A percentile compares a stretch with the other conserved stretches of the same genome.
Conservation (phyloP, 2,113 vertebrate genomes). For the Perognathus longimembris region DNA sequence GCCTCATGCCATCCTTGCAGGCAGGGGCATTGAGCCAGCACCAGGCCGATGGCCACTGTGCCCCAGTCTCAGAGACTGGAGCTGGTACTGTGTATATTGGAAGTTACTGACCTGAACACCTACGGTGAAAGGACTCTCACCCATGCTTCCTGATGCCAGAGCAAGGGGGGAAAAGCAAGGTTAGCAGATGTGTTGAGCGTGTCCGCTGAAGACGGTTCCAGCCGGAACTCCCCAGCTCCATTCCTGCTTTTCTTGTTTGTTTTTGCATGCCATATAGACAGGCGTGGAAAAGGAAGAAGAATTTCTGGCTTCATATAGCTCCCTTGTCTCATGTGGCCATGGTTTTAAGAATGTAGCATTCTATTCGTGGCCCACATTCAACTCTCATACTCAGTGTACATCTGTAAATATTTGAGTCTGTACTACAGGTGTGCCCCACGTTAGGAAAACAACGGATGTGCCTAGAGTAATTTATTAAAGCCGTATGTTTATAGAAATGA, state of each 20-base stretch:
- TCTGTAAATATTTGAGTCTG: slow-evolving; percentile 11
- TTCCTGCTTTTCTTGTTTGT: slow-evolving; percentile 36
- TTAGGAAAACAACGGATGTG: not conserved
- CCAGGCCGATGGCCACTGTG: not conserved
- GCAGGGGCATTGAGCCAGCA: not conserved
- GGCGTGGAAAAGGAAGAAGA: slow-evolving; percentile 64
- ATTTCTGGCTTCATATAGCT: slow-evolving; percentile 31
- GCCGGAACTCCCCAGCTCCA: not conserved
- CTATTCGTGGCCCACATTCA: slow-evolving; percentile 57
- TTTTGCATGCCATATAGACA: slow-evolving; percentile 65
- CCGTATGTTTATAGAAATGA: slow-evolving; percentile 42
- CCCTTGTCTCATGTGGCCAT: slow-evolving; percentile 60
- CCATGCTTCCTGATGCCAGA: not conserved
- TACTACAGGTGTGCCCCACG: slow-evolving; percentile 48
- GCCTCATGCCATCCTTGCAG: not conserved
- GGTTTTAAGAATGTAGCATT: slow-evolving; percentile 62
- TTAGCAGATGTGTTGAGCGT: slow-evolving; percentile 9
- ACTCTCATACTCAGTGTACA: not conserved
- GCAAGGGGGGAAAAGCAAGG: not conserved
- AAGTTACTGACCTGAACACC: not conserved
- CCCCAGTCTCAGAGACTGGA: rapidly evolving
- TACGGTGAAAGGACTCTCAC: not conserved
- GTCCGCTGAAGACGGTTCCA: not conserved
- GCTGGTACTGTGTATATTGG: not conserved
- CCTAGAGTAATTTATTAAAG: slow-evolving; percentile 20